Evolutionary conservation across 1,140 invertebrate genomes (phyloP), one percentile per base, ranked within the genome.

Genomic region (Drosophila micromelanica): DNA sequence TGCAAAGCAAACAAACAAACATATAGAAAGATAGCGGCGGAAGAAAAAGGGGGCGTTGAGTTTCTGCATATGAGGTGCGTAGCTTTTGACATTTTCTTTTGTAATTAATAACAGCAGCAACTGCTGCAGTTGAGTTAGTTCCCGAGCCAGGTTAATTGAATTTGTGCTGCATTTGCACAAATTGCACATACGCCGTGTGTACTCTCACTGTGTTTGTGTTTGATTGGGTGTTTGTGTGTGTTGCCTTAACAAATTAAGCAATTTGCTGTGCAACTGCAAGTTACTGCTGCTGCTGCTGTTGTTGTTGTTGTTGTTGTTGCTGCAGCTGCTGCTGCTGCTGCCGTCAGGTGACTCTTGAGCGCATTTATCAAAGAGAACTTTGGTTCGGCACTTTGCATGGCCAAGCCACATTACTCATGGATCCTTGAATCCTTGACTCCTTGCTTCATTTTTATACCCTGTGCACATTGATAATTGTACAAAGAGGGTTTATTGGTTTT

Each of bases 221-320:
- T 38, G 37, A 54, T 49, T 35, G 45, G 55, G 42, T 49, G 37
- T 54, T 46, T 60, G 51, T 45, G 55, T 37, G 30, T 70, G 42
- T 55, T 37, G 54, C 70, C 64, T 78, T 75, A 86, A 78, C 82
- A 86, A 86, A 86, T 86, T 78, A 81, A 86, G 71, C 82, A 87
- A 85, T 76, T 84, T 84, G 62, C 60, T 74, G 71, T 35, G 48
- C 78, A 67, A 7, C 43, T 27, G n/a, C n/a, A n/a, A n/a, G n/a
- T n/a, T n/a, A n/a, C n/a, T n/a, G n/a, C n/a, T n/a, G 55, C 68
- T 64, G 62, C 78, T 62, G 40, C 42, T 64, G 17, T 9, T 55
- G 43, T 12, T 40, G 37, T 23, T 73, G 46, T 7, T 43, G 17
- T 45, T 52, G 55, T 27, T 17, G 70, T 7, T 32, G 40, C 4